Percentiles rank a stretch among this genome's conserved stretches.
Evolutionary conservation across 2,113 vertebrate species (phyloP).

Genomic region (Noctilio leporinus): DNA sequence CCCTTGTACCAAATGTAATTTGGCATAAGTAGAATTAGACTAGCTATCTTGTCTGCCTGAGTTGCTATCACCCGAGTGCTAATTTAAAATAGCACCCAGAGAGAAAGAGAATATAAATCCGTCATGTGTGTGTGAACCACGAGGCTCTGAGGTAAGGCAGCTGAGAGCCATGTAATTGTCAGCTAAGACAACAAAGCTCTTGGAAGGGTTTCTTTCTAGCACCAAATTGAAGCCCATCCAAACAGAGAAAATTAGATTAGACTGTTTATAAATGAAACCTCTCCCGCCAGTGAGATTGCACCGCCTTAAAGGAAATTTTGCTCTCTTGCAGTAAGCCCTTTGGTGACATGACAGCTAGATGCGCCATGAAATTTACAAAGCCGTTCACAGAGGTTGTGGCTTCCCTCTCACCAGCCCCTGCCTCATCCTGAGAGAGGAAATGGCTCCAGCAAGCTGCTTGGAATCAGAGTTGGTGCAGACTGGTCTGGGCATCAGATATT

Average conservation of each 20-base stretch:
- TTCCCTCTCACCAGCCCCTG: background rate
- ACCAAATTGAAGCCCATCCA: constrained; percentile 73
- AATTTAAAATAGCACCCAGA: constrained; percentile 75
- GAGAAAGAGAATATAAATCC: constrained; percentile 72
- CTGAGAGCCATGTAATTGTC: constrained; percentile 71
- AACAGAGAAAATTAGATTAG: constrained; percentile 83
- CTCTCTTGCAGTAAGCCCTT: constrained; percentile 56
- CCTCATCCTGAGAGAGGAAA: constrained; percentile 7
- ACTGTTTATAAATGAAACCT: constrained; percentile 76
- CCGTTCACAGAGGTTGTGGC: background rate
- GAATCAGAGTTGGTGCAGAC: constrained; percentile 30
- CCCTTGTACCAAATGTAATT: constrained; percentile 66
- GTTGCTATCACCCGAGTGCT: constrained; percentile 59
- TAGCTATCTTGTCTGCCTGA: constrained; percentile 69
- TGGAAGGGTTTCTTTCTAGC: constrained; percentile 73
- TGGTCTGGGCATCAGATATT: background rate
- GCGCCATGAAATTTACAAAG: constrained; percentile 40
- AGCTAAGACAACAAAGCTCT: constrained; percentile 68
- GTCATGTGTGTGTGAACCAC: constrained; percentile 52
- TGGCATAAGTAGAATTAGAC: constrained; percentile 75
- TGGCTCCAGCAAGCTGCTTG: background rate
- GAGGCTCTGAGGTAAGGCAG: constrained; percentile 63
- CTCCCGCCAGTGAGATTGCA: constrained; percentile 72
- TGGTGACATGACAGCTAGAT: constrained; percentile 41
- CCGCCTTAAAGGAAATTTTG: constrained; percentile 67